Evolutionary conservation across 2,797 vertebrate species (phyloP).

Genomic region (Hemitrygon akajei): DNA sequence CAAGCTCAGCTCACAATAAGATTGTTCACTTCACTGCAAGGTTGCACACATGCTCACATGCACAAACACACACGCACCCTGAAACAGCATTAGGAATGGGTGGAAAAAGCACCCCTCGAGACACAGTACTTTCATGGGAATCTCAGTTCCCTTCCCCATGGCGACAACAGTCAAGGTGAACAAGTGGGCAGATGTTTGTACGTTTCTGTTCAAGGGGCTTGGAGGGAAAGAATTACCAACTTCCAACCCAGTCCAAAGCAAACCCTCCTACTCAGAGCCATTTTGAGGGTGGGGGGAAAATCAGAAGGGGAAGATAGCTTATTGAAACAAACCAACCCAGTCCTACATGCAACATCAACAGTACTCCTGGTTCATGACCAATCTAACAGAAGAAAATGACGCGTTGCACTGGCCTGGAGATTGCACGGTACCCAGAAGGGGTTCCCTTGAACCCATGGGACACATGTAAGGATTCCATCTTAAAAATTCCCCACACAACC

Average conservation of each 20-base stretch:
- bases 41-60: too few species aligned
- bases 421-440: too few species aligned
- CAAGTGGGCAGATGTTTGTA: not conserved
- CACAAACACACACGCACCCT: too few species aligned
- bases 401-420: too few species aligned
- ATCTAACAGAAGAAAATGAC: too few species aligned
- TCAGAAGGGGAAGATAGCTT: too few species aligned
- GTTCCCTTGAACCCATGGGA: not conserved
- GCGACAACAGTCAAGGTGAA: not conserved
- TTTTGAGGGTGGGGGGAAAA: too few species aligned
- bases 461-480: not conserved
- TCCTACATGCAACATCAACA: too few species aligned
- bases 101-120: not conserved
- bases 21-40: not conserved
- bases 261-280: not conserved
- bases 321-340: too few species aligned
- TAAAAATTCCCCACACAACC: conserved; percentile 12
- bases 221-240: too few species aligned
- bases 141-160: not conserved
- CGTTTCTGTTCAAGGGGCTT: too few species aligned
- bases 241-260: not conserved
- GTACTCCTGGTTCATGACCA: too few species aligned
- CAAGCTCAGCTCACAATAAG: not conserved
- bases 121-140: not conserved
- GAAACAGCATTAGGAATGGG: not conserved